A percentile compares a stretch with the other conserved stretches of the same genome.
These are phyloP conservation scores for Halictus rubicundus DNA, from an alignment of 1,140 invertebrate genomes.

Conservation along the genomic window DNA sequence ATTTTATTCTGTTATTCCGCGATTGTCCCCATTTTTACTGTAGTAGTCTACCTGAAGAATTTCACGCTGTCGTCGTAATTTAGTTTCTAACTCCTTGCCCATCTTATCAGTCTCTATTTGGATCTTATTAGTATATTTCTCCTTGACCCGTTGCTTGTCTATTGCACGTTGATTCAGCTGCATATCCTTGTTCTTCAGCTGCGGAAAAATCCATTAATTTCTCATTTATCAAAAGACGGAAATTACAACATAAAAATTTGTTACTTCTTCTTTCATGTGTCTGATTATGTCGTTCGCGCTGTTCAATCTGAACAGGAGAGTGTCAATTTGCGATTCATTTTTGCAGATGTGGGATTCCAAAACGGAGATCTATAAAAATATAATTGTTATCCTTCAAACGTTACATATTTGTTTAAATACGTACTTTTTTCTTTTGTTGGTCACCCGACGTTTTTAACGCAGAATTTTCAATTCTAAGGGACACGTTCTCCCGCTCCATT, in stretches of 20 bases:
- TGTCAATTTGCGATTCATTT: constrained; percentile 75
- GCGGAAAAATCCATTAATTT: constrained; percentile 13
- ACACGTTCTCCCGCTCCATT: constrained; percentile 85
- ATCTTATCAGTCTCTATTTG: constrained; percentile 86
- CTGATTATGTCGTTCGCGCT: constrained; percentile 77
- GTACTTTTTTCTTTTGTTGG: constrained; percentile 82
- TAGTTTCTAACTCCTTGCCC: constrained; percentile 83
- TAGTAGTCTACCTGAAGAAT: constrained; percentile 82
- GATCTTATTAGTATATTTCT: constrained; percentile 86
- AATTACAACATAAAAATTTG: constrained; percentile 14
- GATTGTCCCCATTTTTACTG: too few species aligned
- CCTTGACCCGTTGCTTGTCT: constrained; percentile 88
- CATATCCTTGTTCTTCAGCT: constrained; percentile 85
- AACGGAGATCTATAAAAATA: constrained; percentile 72
- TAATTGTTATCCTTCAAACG: too few species aligned
- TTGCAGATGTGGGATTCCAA: constrained; percentile 77
- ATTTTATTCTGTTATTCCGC: too few species aligned
- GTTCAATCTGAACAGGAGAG: constrained; percentile 76
- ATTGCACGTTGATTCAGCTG: constrained; percentile 85
- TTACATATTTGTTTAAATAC: constrained; percentile 34
- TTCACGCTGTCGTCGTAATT: constrained; percentile 85
- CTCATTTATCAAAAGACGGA: background rate
- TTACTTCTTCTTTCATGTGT: constrained; percentile 78
- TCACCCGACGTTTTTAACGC: constrained; percentile 83
- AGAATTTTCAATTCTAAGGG: constrained; percentile 84